Conservation (phyloP, 2,888 invertebrate genomes). For the Leptinotarsa rubiginosa region DNA sequence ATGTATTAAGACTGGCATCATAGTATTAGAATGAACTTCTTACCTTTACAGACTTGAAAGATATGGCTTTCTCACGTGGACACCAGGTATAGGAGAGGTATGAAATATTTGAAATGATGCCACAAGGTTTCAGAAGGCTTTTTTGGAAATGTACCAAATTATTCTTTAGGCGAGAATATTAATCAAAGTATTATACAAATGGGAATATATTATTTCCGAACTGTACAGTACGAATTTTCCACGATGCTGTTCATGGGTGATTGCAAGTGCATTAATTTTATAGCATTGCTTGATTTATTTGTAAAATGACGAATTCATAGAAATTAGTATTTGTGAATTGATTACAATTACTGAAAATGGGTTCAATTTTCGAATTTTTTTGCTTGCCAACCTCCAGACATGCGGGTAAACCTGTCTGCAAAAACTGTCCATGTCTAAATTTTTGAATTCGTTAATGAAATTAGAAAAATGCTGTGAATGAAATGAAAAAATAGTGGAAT, state of each 20-base stretch:
- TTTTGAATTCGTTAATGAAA: too few species aligned
- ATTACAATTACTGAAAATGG: neutral
- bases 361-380: neutral
- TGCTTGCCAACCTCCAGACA: neutral
- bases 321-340: neutral
- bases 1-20: too few species aligned
- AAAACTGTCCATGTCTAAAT: too few species aligned
- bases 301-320: neutral
- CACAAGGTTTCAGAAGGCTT: neutral
- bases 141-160: neutral
- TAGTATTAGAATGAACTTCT: neutral
- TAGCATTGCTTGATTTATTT: constrained; percentile 2
- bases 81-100: neutral
- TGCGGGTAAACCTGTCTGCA: neutral
- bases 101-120: constrained; percentile 18
- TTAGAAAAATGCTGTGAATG: too few species aligned
- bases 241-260: neutral
- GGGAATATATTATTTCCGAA: neutral
- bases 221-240: neutral
- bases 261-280: neutral
- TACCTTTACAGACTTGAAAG: neutral
- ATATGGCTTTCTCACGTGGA: neutral
- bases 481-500: too few species aligned
- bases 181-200: too few species aligned
- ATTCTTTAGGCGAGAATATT: neutral